Base-by-base conservation (phyloP, 2,888 invertebrate genomes). In the Melolontha melolontha region DNA sequence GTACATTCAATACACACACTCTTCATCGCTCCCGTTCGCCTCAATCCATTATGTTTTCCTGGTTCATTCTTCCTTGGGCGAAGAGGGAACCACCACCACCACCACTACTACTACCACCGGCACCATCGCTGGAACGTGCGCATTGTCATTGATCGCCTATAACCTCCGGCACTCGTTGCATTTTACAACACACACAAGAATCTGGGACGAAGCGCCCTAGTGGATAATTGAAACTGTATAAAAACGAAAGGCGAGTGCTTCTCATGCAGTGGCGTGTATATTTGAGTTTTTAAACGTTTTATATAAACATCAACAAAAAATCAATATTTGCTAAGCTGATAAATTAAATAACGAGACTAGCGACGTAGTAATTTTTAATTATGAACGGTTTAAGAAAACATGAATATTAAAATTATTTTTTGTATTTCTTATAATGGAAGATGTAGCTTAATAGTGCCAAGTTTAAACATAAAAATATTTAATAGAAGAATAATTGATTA, bases 61-160 rank as follows among this genome's bases (percentile, higher is more conserved):
- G 59, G 29, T 59, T 47, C 34, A 44, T 59, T 59, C 47, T 44
- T 64, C 59, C 27, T 29, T 57, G 50, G 68, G 54, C 66, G 52
- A 54, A 68, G 64, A 71, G 52, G 64, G 34, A 66, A 49, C 59
- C 59, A 34, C 34, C 7, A 34, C 22, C 22, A 22, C 22, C 22
- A 34, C 34, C 34, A 34, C 10, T 6, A 34, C 10, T 10, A 8
- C 34, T 34, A 34, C 34, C 10, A 10, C 10, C 34, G 7, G 6
- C 34, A 34, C 34, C 34, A 10, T 34, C 34, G 12, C 12, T 14
- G 66, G 47, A 40, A 57, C 72, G 70, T 72, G 69, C 68, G 66
- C 69, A 69, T 70, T 72, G 70, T 70, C 72, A 72, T 72, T 72
- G 72, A 72, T 72, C 72, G 70, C 52, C 64, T 55, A 64, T 68